Evolutionary conservation across 2,888 invertebrate species (phyloP).

Genomic region (Spatulosminthurus flaviceps): DNA sequence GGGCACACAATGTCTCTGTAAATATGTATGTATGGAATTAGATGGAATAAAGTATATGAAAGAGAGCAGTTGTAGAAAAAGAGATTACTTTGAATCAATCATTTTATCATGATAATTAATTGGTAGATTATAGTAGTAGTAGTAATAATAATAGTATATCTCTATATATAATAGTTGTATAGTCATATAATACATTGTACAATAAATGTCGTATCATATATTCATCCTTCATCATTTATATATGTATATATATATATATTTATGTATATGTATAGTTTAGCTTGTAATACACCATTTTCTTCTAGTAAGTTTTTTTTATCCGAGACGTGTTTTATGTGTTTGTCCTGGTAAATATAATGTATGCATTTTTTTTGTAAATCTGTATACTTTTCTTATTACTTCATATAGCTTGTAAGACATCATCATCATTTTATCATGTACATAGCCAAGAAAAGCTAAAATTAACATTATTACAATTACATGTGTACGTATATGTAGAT

Average conservation of each 20-base stretch:
- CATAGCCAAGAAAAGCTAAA: too few species aligned
- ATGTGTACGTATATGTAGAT: too few species aligned
- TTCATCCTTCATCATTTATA: background rate
- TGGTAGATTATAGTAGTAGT: slow-evolving; percentile 24
- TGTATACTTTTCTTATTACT: background rate
- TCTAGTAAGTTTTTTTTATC: background rate
- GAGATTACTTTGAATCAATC: slow-evolving; percentile 45
- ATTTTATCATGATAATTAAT: slow-evolving; percentile 44
- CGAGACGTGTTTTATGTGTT: background rate
- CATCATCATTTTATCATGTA: too few species aligned
- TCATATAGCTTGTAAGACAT: too few species aligned
- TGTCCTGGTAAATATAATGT: slow-evolving; percentile 2
- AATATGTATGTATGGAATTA: too few species aligned
- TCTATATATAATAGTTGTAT: slow-evolving; percentile 34
- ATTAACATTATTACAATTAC: too few species aligned
- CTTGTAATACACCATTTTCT: background rate
- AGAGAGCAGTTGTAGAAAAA: background rate
- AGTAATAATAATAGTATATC: slow-evolving; percentile 39
- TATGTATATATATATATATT: slow-evolving; percentile 4
- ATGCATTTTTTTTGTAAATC: background rate
- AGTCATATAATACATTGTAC: slow-evolving; percentile 11
- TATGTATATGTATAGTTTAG: background rate
- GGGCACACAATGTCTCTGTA: too few species aligned
- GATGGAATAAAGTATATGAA: background rate
- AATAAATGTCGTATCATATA: slow-evolving; percentile 9